Conservation (phyloP, 92 coral and sea anemone genomes). For the Meandrina meandrites region DNA sequence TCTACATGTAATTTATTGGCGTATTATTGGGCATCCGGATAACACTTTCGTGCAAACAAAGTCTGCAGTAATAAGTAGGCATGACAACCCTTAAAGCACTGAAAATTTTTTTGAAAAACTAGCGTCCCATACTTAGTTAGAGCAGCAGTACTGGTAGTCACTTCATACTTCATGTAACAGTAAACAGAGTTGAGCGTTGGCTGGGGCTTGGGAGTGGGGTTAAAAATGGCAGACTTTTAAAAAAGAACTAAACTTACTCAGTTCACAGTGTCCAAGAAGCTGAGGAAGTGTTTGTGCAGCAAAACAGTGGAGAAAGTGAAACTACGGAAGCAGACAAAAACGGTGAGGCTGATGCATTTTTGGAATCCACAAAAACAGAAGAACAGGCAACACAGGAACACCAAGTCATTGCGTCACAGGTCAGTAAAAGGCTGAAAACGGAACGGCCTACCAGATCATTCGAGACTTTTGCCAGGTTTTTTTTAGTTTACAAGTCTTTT, state of each 20-base stretch:
- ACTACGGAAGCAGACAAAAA: neutral
- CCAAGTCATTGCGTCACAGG: conserved; percentile 1
- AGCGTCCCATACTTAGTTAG: too few species aligned
- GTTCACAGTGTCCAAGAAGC: neutral
- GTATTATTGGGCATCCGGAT: neutral
- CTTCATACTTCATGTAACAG: neutral
- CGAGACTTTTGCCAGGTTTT: too few species aligned
- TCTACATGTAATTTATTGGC: too few species aligned
- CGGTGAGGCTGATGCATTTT: neutral
- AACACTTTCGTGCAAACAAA: neutral
- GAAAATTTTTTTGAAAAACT: too few species aligned
- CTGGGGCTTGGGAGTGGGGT: neutral
- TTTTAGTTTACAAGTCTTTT: too few species aligned
- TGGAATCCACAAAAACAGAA: neutral
- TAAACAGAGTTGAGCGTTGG: neutral
- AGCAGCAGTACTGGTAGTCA: too few species aligned
- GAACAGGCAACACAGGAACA: conserved; percentile 13
- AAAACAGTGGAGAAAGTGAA: neutral
- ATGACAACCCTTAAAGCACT: neutral
- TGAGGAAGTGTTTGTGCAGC: conserved; percentile 9
- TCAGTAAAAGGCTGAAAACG: neutral
- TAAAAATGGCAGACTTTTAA: neutral
- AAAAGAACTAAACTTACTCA: neutral
- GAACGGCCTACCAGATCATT: too few species aligned
- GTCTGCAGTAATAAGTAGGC: neutral